Conservation (phyloP, 2,888 invertebrate genomes). For the Drosophila aldrichi region DNA sequence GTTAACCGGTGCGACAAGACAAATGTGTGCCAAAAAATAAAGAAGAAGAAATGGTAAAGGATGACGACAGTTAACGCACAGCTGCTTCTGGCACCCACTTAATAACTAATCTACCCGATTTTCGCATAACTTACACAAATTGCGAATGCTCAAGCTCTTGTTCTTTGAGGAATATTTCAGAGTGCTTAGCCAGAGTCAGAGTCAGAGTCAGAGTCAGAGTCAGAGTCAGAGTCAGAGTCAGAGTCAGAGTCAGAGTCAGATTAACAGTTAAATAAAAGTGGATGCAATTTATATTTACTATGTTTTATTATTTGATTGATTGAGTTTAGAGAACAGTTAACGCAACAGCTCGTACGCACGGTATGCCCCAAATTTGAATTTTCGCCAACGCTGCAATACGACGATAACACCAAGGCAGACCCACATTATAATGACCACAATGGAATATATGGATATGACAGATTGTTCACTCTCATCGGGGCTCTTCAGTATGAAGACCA, state of each 20-base stretch:
- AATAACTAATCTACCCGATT: slow-evolving; percentile 45
- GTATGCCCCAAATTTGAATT: not conserved
- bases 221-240: not conserved
- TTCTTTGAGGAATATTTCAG: not conserved
- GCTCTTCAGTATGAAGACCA: slow-evolving; percentile 51
- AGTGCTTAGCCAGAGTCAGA: not conserved
- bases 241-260: not conserved
- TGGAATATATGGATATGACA: slow-evolving; percentile 28
- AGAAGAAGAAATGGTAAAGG: not conserved
- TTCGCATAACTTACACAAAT: slow-evolving; percentile 6
- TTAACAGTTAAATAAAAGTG: not conserved
- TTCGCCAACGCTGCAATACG: slow-evolving; percentile 33
- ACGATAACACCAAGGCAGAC: slow-evolving; percentile 32
- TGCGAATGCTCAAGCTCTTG: not conserved
- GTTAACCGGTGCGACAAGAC: slow-evolving; percentile 49
- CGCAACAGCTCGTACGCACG: not conserved
- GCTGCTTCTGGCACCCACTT: slow-evolving; percentile 40
- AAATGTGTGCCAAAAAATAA: slow-evolving; percentile 47
- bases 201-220: not conserved
- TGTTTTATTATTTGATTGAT: too few relatives aligned
- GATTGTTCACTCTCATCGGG: slow-evolving; percentile 6
- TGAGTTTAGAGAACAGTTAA: not conserved
- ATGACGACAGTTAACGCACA: slow-evolving; percentile 41
- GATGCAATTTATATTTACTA: not conserved
- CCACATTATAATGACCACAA: slow-evolving; percentile 53